Evolutionary conservation across 1,140 invertebrate species (phyloP), one percentile per base, ranked within the genome.

Genomic region (Venustaconcha ellipsiformis): DNA sequence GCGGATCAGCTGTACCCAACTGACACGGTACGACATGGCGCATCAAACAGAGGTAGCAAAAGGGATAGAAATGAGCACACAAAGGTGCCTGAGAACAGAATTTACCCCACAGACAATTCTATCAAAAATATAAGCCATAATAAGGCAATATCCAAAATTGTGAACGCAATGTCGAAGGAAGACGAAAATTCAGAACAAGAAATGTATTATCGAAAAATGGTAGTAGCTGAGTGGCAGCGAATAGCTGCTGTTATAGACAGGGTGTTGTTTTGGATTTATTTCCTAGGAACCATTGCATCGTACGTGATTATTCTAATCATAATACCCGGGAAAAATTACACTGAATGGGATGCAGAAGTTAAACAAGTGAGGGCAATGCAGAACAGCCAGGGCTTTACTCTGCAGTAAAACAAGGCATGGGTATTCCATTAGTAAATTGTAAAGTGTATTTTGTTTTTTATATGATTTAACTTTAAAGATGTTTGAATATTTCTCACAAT

Each of bases 191-290:
- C n/a, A 57, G 71, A 76, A 55, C 70, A 68, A 66, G 80, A 76
- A 23, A 63, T 83, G 55, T 74, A 74, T 48, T 76, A 62, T 14
- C 78, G 83, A 60, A 86, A 84, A 72, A 60, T 85, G 20, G 85
- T 88, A 18, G 82, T 89, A 15, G 88, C 85, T 0, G 89, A 90
- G 71, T 90, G 89, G 89, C 87, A 89, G 70, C 79, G 82, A 14
- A 85, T 90, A 56, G 88, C 89, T 1, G 81, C 84, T 17, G 86
- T 86, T 20, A 76, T 88, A 14, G 89, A 90, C 76, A 73, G 87
- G 37, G 64, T 88, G 17, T 70, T 89, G 67, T 90, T 90, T 78
- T 86, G 86, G 81, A 69, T 89, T 56, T 89, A 86, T 78, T 81
- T 89, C 20, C 37, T 88, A 15, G 81, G 83, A 26, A 88, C 88